Conservation (phyloP, 2,797 vertebrate genomes). For the Pitangus sulphuratus region DNA sequence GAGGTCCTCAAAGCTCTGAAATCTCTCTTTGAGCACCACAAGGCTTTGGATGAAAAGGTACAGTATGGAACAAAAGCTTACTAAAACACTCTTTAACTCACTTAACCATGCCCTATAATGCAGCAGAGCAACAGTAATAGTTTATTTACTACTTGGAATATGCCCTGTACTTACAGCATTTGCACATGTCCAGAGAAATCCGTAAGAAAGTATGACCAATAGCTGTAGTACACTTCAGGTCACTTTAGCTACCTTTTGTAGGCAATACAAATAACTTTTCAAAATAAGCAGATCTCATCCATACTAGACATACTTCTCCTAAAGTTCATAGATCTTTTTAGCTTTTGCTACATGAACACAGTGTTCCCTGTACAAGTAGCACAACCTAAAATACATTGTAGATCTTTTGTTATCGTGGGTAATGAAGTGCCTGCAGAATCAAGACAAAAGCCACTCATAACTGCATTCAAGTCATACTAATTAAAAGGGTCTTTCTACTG, state of each 20-base stretch:
- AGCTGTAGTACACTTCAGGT: neutral
- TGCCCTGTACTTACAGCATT: neutral
- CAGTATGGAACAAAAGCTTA: constrained; percentile 26
- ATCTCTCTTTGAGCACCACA: constrained; percentile 98
- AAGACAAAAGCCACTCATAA: neutral
- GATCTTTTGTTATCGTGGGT: neutral
- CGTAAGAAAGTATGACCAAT: neutral
- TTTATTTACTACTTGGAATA: neutral
- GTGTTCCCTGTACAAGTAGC: neutral
- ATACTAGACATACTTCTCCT: neutral
- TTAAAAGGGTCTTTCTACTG: neutral
- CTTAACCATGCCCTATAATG: neutral
- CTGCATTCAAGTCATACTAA: neutral
- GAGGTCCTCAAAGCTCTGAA: constrained; percentile 99
- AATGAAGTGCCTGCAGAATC: neutral
- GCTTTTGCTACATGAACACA: neutral
- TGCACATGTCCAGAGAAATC: neutral
- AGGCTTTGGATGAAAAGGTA: constrained; percentile 99
- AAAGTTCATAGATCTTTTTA: neutral
- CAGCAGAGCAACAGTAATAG: neutral
- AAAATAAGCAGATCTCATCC: neutral
- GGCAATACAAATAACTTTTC: neutral
- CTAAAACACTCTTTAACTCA: neutral
- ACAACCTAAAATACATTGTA: neutral
- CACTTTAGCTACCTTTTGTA: neutral